Evolutionary conservation across 2,888 invertebrate genomes (phyloP), one percentile per base, ranked within the genome.

Genomic region (Crocallis elinguaria): DNA sequence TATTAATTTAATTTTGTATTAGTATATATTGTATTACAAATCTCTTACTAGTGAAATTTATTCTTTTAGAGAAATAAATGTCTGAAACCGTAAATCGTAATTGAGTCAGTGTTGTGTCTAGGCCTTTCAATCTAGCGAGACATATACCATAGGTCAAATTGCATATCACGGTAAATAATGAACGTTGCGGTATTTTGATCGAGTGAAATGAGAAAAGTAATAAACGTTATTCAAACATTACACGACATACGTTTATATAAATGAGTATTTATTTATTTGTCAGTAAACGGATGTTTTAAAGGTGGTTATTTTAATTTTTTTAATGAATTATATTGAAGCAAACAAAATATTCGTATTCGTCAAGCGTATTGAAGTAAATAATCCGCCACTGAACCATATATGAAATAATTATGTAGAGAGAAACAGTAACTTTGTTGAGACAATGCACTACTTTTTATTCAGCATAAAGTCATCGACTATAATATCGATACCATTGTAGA

Each of bases 401-500:
- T n/a, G 2, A n/a, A 27, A 13, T 13, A 14, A 32, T 14, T 16
- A 29, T 29, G 29, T 4, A 35, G 33, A 16, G 12, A 35, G 14
- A 13, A 14, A 9, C 23, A 37, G 37, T 37, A 37, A 23, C 37
- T 6, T 8, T 14, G 0, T 23, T 19, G 16, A 8, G 29, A 41
- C 13, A 42, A 42, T 32, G n/a, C 12, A 14, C 25, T 12, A 43
- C 30, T 43, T 43, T 41, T 37, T 43, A 36, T 38, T 38, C 44
- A 27, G 27, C 32, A 23, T 17, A 17, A 27, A 38, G 37, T 33
- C 19, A 38, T 51, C 60, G 21, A 25, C 44, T 36, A 33, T 25
- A 52, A 52, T 62, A 58, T 67, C 54, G 58, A 63, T 62, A 60
- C 60, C 58, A 52, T 42, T 59, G 59, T 62, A 61, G 73, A 75